A percentile compares a stretch with the other conserved stretches of the same genome.
Conservation (phyloP, 2,888 invertebrate genomes). For the Rambutsinella grinnellia region DNA sequence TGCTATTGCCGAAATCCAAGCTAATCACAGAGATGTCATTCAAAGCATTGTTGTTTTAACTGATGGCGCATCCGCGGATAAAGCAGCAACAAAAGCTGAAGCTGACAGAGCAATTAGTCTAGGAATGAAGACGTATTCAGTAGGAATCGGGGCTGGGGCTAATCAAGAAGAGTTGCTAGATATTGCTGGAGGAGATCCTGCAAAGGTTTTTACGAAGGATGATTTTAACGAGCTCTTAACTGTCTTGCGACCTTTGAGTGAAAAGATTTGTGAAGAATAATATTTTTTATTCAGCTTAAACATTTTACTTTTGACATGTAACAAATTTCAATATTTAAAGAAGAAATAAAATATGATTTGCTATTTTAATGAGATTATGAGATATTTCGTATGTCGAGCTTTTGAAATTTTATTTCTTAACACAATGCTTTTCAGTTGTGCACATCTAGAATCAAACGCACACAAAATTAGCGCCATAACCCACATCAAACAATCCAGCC, state of each 20-base stretch:
- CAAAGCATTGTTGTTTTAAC: constrained; percentile 20
- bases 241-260: background rate
- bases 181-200: background rate
- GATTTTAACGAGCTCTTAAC: constrained; percentile 3
- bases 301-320: too few species aligned
- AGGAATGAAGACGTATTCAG: background rate
- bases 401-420: too few species aligned
- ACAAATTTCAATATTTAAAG: too few species aligned
- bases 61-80: constrained; percentile 9
- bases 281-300: too few species aligned
- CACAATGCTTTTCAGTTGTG: too few species aligned
- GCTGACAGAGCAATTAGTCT: background rate
- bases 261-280: constrained; percentile 1
- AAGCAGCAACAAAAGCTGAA: too few species aligned
- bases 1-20: background rate
- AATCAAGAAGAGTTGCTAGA: background rate
- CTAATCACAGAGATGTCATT: background rate
- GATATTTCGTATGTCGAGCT: too few species aligned
- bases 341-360: too few species aligned
- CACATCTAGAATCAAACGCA: too few species aligned
- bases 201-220: background rate
- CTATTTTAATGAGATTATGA: too few species aligned
- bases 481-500: too few species aligned
- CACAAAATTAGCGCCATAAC: too few species aligned
- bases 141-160: background rate